These are phyloP conservation scores for Oncorhynchus mykiss DNA, from an alignment of 2,113 vertebrate species.

Conservation along the genomic window DNA sequence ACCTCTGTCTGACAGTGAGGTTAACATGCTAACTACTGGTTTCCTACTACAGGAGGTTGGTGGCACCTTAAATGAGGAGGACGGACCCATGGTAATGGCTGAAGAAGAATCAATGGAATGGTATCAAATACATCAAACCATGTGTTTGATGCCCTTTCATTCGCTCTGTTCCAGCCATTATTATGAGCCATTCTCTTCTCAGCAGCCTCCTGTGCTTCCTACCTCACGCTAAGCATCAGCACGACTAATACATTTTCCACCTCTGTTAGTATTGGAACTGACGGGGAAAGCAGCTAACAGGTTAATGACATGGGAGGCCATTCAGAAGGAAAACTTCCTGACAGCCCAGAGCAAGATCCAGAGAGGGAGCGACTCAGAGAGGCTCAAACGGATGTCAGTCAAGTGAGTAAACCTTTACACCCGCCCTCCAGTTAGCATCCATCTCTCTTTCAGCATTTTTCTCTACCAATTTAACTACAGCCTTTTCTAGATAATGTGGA, in stretches of 20 bases:
- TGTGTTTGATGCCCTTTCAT: too few relatives aligned
- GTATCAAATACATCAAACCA: too few relatives aligned
- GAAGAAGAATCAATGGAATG: too few relatives aligned
- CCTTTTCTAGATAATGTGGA: not conserved
- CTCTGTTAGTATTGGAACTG: conserved; percentile 58
- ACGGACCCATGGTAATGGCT: too few relatives aligned
- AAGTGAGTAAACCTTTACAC: conserved; percentile 71
- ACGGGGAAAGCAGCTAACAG: conserved; percentile 64
- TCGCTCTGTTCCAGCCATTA: too few relatives aligned
- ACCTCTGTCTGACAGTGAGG: not conserved
- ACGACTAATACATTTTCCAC: not conserved
- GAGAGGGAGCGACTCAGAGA: conserved; percentile 80
- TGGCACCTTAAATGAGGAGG: too few relatives aligned
- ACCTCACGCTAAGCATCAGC: not conserved
- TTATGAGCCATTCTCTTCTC: not conserved
- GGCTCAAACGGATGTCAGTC: conserved; percentile 80
- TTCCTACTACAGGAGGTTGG: too few relatives aligned
- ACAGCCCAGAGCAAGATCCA: conserved; percentile 72
- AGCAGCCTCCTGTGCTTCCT: not conserved
- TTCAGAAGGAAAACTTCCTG: conserved; percentile 87
- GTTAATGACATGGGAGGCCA: conserved; percentile 84
- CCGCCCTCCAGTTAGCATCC: not conserved
- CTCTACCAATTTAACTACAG: not conserved
- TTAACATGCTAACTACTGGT: not conserved
- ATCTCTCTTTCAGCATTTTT: not conserved